Conservation (phyloP, 2,888 invertebrate genomes). For the Sinhomidia bicolor region DNA sequence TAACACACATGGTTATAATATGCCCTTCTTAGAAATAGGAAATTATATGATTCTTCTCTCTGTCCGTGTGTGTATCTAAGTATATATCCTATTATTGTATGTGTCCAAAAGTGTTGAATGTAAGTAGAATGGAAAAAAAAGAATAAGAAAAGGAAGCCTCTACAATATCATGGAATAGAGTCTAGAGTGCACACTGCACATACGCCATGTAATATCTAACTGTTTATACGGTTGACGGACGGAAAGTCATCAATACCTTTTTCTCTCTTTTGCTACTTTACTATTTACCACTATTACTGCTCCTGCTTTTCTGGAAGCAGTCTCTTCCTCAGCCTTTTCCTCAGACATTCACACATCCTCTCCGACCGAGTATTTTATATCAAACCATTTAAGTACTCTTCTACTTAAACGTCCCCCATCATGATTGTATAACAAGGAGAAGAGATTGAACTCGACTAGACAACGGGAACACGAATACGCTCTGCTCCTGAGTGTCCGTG, state of each 20-base stretch:
- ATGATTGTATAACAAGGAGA: background rate
- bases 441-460: conserved; percentile 7
- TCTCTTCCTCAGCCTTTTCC: conserved; percentile 52
- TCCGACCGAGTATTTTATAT: conserved; percentile 46
- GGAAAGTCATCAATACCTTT: conserved; percentile 65
- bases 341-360: background rate
- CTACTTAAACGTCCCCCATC: conserved; percentile 54
- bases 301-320: conserved; percentile 62
- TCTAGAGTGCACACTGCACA: no score
- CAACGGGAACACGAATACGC: background rate
- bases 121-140: no score
- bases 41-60: no score
- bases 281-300: background rate
- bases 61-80: no score
- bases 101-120: no score
- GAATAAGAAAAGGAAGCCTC: no score
- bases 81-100: no score
- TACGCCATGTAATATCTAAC: no score
- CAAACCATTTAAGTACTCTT: conserved; percentile 52
- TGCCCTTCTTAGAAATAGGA: no score
- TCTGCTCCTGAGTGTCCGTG: background rate
- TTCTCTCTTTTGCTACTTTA: background rate
- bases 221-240: conserved; percentile 34
- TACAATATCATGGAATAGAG: no score
- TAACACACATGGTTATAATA: no score